Evolutionary conservation across 2,113 vertebrate genomes (phyloP).

Genomic region (Leptobrachium leishanense): DNA sequence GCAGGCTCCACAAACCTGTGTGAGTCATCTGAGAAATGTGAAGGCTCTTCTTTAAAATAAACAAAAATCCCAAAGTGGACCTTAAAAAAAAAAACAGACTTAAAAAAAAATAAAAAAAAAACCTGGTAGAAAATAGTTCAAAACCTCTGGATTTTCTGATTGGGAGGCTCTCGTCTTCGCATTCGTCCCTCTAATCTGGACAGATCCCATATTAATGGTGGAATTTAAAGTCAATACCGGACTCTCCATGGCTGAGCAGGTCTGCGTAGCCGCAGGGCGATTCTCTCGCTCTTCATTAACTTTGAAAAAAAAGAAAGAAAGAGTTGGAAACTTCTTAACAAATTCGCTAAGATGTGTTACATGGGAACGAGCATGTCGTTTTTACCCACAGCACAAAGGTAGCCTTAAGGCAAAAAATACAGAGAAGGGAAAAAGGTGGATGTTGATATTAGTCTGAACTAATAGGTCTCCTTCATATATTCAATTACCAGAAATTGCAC

Average conservation of each 20-base stretch:
- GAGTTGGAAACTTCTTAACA: conserved; percentile 50
- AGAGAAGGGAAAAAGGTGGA: conserved; percentile 35
- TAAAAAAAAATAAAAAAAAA: conserved; percentile 20
- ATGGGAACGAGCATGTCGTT: conserved; percentile 66
- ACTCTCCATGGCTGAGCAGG: conserved; percentile 68
- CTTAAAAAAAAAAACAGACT: conserved; percentile 18
- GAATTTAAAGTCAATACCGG: conserved; percentile 66
- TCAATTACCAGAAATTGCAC: conserved; percentile 41
- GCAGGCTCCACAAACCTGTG: background rate
- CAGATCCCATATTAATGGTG: conserved; percentile 65
- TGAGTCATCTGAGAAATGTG: conserved; percentile 43
- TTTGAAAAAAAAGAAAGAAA: background rate
- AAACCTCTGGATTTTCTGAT: conserved; percentile 48
- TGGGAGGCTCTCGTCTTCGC: conserved; percentile 1
- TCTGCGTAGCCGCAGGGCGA: conserved; percentile 61
- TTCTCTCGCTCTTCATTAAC: conserved; percentile 61
- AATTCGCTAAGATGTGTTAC: conserved; percentile 62
- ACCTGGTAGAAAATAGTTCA: background rate
- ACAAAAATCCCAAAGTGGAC: conserved; percentile 42
- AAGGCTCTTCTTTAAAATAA: conserved; percentile 37
- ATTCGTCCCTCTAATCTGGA: conserved; percentile 48
- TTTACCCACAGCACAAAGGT: conserved; percentile 58
- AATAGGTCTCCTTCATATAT: conserved; percentile 46
- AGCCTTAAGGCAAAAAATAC: conserved; percentile 51
- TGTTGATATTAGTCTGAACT: conserved; percentile 47